A percentile compares a stretch with the other conserved stretches of the same genome.
Evolutionary conservation across 2,888 invertebrate species (phyloP).

Genomic region (Gibbula magus): DNA sequence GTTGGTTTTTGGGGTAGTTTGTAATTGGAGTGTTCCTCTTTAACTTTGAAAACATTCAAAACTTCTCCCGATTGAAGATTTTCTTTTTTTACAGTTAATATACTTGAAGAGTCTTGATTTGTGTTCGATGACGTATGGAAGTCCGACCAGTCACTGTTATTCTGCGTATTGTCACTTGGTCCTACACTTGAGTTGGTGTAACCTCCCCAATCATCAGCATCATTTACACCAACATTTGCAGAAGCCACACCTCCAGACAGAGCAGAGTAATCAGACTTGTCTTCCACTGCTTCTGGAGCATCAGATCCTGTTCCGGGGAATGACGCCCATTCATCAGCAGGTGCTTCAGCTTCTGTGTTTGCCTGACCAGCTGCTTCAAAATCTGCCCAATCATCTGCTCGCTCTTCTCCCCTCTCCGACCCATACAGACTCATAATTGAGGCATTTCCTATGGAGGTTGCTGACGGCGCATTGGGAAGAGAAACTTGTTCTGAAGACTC

Average conservation of each 20-base stretch:
- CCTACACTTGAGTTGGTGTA: slow-evolving; percentile 16
- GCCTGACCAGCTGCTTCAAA: slow-evolving; percentile 38
- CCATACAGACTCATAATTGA: slow-evolving; percentile 17
- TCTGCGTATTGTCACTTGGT: neutral
- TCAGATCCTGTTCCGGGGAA: neutral
- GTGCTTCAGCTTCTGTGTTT: neutral
- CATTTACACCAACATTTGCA: neutral
- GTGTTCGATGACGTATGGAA: neutral
- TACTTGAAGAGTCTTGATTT: neutral
- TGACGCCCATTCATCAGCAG: neutral
- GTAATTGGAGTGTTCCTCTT: slow-evolving; percentile 43
- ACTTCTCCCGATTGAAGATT: slow-evolving; percentile 58
- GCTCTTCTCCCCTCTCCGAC: neutral
- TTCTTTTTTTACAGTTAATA: slow-evolving; percentile 59
- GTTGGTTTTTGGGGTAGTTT: neutral
- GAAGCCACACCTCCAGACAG: neutral
- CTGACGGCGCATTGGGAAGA: neutral
- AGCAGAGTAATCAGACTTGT: neutral
- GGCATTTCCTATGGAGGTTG: neutral
- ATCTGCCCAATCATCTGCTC: slow-evolving; percentile 45
- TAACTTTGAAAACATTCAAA: slow-evolving; percentile 61
- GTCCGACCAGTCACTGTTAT: neutral
- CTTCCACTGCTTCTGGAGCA: neutral
- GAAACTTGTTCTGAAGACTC: neutral
- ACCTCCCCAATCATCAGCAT: slow-evolving; percentile 30